Evolutionary conservation across 2,888 invertebrate species (phyloP), one percentile per base, ranked within the genome.

Genomic region (Bugulina stolonifera): DNA sequence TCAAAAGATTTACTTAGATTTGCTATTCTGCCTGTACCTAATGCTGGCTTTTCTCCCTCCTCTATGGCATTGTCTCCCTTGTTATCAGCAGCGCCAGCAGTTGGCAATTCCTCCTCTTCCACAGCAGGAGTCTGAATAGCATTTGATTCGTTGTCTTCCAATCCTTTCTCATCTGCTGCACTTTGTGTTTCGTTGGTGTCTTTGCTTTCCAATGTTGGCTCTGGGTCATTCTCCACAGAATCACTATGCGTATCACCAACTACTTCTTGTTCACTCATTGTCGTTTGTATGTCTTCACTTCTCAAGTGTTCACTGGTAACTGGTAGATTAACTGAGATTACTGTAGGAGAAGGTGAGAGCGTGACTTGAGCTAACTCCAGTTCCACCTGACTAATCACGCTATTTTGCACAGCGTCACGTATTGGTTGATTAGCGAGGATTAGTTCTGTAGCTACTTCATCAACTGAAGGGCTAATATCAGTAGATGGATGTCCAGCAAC

Each of bases 1-100:
- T 14, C 29, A 64, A 64, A 64, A 32, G 64, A 64, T 27, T 64
- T 64, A 32, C 64, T 64, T 32, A 64, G 27, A 27, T 32, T 27
- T 5, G 64, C 64, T 5, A 64, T 64, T 32, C 64, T 27, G 10
- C 64, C 64, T 14, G 64, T 29, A 14, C 64, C 64, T 32, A 64
- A 10, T 14, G 22, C 14, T 25, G 64, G 64, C 27, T 64, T 64
- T 27, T 27, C 64, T 14, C 64, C 64, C n/a, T 64, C 64, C 34
- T 27, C 64, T 64, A 64, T 14, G 5, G 64, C 5, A n/a, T 14
- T 32, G 32, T 22, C 18, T 32, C 27, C 29, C 5, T 43, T 18
- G 43, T 43, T 43, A 43, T 43, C 43, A 43, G 18, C 43, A 43
- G 18, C 43, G 5, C 10, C 18, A 10, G 43, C 5, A 43, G 43